Evolutionary conservation across 2,888 invertebrate species (phyloP), one percentile per base, ranked within the genome.

Genomic region (Stenolophus ochropezus): DNA sequence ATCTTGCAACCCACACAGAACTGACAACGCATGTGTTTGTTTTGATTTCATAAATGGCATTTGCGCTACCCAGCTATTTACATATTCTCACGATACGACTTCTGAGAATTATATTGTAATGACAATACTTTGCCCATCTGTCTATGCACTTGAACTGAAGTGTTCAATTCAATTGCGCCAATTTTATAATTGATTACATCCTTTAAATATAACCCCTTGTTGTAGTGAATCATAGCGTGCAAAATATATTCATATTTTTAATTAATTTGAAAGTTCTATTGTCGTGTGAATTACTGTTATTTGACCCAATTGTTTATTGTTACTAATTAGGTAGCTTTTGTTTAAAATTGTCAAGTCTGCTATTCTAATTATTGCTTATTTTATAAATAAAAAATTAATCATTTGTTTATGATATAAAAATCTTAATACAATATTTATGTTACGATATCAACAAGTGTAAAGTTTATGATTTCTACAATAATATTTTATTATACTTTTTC

Each of bases 171-270:
- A 73, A 73, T 73, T 73, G 73, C n/a, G 16, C 1, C 49, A 73
- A 73, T 73, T 73, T 73, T 73, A 49, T 73, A 49, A 73, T 73
- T 73, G 27, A 73, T 47, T 5, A 20, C 49, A 73, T 73, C 73
- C 73, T 73, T n/a, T 49, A 8, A 27, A 14, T 42, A 27, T 16
- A 8, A 21, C 49, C 27, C 47, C 49, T 14, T n/a, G 49, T 23
- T 73, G 47, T 3, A 73, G 23, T 49, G 33, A 42, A 42, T 49
- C 0, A 20, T 18, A 69, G 16, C 65, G 33, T 33, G 65, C 65
- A 42, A 33, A 69, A 27, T 69, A 33, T 69, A 33, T 16, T 61
- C 18, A 33, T 69, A n/a, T 16, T 16, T 69, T 69, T 16, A 33
- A 69, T 69, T 65, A 65, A 65, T 65, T 27, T 14, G 8, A 58